Evolutionary conservation across 2,797 vertebrate species (phyloP).

Genomic region (Coendou prehensilis): DNA sequence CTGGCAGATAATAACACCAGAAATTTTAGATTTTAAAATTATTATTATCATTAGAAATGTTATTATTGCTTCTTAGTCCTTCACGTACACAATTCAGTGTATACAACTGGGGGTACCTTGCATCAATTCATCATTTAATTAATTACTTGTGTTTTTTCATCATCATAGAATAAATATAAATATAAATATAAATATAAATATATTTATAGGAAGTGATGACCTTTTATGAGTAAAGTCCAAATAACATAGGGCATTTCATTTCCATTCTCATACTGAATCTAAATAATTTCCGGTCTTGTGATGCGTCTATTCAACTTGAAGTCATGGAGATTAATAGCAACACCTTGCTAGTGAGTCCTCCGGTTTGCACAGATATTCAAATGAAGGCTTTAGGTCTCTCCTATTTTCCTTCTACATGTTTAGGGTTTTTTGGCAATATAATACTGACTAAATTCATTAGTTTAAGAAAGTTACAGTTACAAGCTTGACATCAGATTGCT

Average conservation of each 20-base stretch:
- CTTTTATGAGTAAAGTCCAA: background rate
- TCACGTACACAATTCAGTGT: background rate
- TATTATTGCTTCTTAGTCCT: constrained; percentile 39
- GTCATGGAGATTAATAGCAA: background rate
- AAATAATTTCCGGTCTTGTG: background rate
- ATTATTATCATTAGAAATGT: background rate
- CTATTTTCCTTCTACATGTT: background rate
- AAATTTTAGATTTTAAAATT: background rate
- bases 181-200: background rate
- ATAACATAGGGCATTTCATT: background rate
- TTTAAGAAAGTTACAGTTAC: constrained; percentile 22
- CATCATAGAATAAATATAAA: background rate
- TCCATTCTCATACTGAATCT: background rate
- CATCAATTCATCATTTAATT: background rate
- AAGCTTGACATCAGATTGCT: background rate
- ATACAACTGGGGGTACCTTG: background rate
- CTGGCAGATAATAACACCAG: background rate
- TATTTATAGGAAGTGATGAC: background rate
- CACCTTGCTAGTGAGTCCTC: background rate
- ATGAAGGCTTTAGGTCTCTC: background rate
- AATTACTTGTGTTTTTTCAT: background rate
- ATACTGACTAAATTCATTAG: background rate
- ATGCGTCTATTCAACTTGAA: background rate
- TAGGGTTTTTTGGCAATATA: constrained; percentile 24
- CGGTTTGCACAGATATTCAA: background rate